A percentile compares a stretch with the other conserved stretches of the same genome.
phyloP scores from a whole-genome alignment of 2,888 invertebrate genomes.

The Callinectes sapidus region DNA sequence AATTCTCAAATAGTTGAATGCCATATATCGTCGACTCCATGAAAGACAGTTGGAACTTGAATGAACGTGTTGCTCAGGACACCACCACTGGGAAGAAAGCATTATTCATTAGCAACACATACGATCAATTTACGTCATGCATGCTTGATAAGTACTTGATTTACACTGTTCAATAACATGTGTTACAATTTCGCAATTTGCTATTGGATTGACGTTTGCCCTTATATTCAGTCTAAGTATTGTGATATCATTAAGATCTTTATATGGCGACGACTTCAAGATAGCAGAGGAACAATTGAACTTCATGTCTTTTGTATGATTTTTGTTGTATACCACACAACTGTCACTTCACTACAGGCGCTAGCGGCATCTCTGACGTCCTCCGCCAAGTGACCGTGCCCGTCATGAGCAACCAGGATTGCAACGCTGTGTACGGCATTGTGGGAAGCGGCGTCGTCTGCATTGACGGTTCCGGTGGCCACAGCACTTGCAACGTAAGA shows the following conservation, averaged over 20 bases:
- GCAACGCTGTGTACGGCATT: constrained; percentile 43
- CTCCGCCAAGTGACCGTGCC: constrained; percentile 46
- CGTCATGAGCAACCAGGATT: not conserved
- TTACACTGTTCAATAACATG: not conserved
- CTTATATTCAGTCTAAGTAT: not conserved
- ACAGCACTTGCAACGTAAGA: constrained; percentile 54
- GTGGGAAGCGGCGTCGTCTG: constrained; percentile 38
- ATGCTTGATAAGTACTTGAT: not conserved
- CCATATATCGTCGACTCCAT: not conserved
- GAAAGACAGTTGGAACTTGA: not conserved
- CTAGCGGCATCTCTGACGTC: not conserved
- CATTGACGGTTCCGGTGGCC: constrained; percentile 50
- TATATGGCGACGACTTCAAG: not conserved
- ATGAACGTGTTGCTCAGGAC: not conserved
- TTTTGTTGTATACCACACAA: not conserved
- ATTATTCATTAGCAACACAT: not conserved
- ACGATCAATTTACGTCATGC: not conserved
- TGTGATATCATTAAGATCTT: not conserved
- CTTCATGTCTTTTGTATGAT: not conserved
- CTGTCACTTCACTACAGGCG: not conserved
- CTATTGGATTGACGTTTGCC: not conserved
- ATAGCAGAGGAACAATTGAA: not conserved
- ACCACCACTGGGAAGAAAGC: not conserved
- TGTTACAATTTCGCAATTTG: not conserved
- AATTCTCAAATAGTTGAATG: not conserved